Evolutionary conservation across 2,888 invertebrate species (phyloP).

Genomic region (Portevinia maculata): DNA sequence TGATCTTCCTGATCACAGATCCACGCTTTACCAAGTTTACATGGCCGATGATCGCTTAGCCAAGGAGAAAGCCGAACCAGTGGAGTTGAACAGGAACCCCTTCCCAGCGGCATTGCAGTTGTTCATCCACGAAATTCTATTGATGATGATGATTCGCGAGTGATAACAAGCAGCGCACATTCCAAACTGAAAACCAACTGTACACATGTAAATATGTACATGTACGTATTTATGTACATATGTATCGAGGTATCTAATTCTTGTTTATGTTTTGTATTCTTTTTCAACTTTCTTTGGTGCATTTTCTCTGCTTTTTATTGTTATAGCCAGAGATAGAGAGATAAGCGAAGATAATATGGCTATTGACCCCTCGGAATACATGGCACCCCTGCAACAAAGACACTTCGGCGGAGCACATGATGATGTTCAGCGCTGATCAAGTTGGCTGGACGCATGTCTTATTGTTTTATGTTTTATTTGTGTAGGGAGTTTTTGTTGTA

Average conservation of each 20-base stretch:
- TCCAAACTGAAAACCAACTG: constrained; percentile 14
- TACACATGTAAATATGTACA: background rate
- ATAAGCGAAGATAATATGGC: constrained; percentile 72
- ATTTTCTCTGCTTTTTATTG: constrained; percentile 52
- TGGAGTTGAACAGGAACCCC: constrained; percentile 34
- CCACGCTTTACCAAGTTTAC: constrained; percentile 51
- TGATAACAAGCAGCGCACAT: constrained; percentile 59
- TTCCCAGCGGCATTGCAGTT: background rate
- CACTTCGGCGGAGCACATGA: background rate
- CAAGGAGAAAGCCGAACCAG: constrained; percentile 8
- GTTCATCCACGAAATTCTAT: constrained; percentile 17
- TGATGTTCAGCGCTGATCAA: constrained; percentile 3
- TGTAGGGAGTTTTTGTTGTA: constrained; percentile 27
- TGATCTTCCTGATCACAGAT: constrained; percentile 40
- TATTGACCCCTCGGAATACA: constrained; percentile 54
- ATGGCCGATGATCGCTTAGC: constrained; percentile 29
- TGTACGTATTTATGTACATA: constrained; percentile 1
- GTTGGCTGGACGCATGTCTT: constrained; percentile 18
- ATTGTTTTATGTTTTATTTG: constrained; percentile 11
- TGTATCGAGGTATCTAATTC: constrained; percentile 6
- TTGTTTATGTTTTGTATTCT: too few species aligned
- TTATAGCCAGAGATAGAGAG: constrained; percentile 54
- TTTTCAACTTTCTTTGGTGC: constrained; percentile 40
- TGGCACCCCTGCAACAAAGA: constrained; percentile 39
- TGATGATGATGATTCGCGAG: constrained; percentile 47